Base-by-base conservation (phyloP, 1,140 invertebrate genomes). In the Chelonus insularis region DNA sequence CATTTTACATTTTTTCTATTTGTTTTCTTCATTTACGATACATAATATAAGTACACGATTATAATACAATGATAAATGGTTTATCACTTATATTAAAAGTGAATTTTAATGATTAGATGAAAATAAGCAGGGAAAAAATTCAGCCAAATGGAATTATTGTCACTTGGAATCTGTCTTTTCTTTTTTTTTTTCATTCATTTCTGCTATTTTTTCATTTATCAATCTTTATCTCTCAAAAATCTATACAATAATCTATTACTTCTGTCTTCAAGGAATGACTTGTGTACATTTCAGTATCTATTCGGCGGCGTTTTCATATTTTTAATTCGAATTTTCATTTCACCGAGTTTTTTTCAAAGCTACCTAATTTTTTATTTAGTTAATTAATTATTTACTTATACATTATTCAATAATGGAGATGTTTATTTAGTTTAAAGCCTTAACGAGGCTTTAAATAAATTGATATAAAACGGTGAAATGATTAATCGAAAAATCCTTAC, bases 131-230 rank as follows among this genome's bases (percentile, higher is more conserved):
- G 16, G 36, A 29, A 21, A 55, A 34, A 50, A 60, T 51, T 43
- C 25, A 51, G 57, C 45, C 57, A 37, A 45, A 60, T 43, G 48
- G 57, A 60, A 60, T 60, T 60, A 60, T 60, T 60, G 57, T 60
- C 57, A 60, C 57, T 60, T 60, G 32, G 36, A 60, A 32, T 39
- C 61, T 63, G 60, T 71, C 65, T 66, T 63, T 61, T 62, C 65
- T 62, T 60, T 58, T 69, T 59, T 60, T 62, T 69, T 48, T 36
- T 37, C 16, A 57, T 55, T 36, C 59, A 23, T 37, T 37, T 62
- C n/a, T 39, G 55, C 21, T n/a, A 9, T 25, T n/a, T 51, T 48
- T 36, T 55, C 18, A 45, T 50, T 52, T 39, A 39, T 32, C 25
- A 12, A 11, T n/a, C 29, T 34, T 32, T 20, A 16, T 34, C 18